A percentile compares a stretch with the other conserved stretches of the same genome.
These are phyloP conservation scores for Thereva unica DNA, from an alignment of 2,888 invertebrate species.

Conservation along the genomic window DNA sequence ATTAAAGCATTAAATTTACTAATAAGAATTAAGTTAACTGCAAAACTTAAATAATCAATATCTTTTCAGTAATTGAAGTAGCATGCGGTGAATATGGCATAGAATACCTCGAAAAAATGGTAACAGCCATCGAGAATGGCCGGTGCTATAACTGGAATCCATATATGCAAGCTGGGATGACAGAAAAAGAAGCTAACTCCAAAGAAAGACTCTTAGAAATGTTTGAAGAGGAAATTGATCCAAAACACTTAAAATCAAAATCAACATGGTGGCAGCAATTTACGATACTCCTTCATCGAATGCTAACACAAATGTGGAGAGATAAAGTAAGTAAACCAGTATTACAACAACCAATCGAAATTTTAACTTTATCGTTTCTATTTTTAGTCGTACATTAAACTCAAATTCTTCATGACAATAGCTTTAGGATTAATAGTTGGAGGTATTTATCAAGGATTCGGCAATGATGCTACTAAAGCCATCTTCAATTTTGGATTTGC, in stretches of 20 bases:
- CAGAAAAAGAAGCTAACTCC: slow-evolving; percentile 7
- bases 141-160: slow-evolving; percentile 62
- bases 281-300: slow-evolving; percentile 66
- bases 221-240: slow-evolving; percentile 57
- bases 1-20: too few species aligned
- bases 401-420: slow-evolving; percentile 71
- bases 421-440: slow-evolving; percentile 73
- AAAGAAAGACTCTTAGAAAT: slow-evolving; percentile 45
- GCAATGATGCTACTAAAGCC: slow-evolving; percentile 79
- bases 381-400: slow-evolving; percentile 69
- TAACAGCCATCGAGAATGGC: slow-evolving; percentile 70
- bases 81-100: slow-evolving; percentile 78
- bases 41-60: neutral
- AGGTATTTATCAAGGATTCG: slow-evolving; percentile 71
- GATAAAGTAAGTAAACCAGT: slow-evolving; percentile 64
- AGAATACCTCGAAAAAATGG: slow-evolving; percentile 69
- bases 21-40: too few species aligned
- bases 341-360: neutral
- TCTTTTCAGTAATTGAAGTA: slow-evolving; percentile 73
- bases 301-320: slow-evolving; percentile 75
- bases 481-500: slow-evolving; percentile 84
- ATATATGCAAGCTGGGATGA: slow-evolving; percentile 48
- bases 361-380: slow-evolving; percentile 44
- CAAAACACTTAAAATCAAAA: slow-evolving; percentile 62
- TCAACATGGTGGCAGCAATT: slow-evolving; percentile 71